These are phyloP conservation scores for Orthonevra nobilis DNA, from an alignment of 2,888 invertebrate genomes.

Conservation along the genomic window DNA sequence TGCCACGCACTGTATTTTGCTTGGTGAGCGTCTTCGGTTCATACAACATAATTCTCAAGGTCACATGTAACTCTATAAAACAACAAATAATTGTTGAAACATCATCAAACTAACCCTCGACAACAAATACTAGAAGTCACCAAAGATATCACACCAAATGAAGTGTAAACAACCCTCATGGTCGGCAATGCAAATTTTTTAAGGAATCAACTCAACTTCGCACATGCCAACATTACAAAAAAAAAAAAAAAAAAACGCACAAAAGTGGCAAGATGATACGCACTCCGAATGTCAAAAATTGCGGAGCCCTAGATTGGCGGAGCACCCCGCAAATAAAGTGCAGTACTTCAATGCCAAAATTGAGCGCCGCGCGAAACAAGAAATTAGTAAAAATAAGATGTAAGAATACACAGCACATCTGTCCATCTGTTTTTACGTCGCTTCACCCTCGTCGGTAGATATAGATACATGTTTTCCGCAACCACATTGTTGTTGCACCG, in stretches of 20 bases:
- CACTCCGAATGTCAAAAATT: not conserved
- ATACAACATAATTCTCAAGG: no score
- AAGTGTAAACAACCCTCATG: no score
- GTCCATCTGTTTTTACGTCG: slow-evolving; percentile 14
- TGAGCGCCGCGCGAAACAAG: slow-evolving; percentile 19
- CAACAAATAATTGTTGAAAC: no score
- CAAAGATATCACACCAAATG: no score
- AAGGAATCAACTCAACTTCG: no score
- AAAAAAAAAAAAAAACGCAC: slow-evolving; percentile 1
- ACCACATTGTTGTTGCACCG: slow-evolving; percentile 38
- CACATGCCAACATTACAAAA: no score
- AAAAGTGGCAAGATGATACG: slow-evolving; percentile 25
- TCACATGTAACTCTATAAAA: no score
- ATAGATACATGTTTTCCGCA: slow-evolving; percentile 39
- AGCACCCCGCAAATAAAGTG: slow-evolving; percentile 35
- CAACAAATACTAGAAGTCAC: no score
- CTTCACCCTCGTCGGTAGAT: slow-evolving; percentile 15
- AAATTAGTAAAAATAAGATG: slow-evolving; percentile 19
- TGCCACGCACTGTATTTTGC: no score
- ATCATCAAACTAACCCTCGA: no score
- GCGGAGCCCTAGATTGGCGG: slow-evolving; percentile 38
- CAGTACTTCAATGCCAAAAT: slow-evolving; percentile 21
- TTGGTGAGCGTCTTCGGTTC: no score
- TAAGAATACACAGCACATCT: slow-evolving; percentile 43
- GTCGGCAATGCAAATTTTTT: no score